Evolutionary conservation across 64 coral and sea anemone species (phyloP).

Genomic region (Cladopsammia gracilis): DNA sequence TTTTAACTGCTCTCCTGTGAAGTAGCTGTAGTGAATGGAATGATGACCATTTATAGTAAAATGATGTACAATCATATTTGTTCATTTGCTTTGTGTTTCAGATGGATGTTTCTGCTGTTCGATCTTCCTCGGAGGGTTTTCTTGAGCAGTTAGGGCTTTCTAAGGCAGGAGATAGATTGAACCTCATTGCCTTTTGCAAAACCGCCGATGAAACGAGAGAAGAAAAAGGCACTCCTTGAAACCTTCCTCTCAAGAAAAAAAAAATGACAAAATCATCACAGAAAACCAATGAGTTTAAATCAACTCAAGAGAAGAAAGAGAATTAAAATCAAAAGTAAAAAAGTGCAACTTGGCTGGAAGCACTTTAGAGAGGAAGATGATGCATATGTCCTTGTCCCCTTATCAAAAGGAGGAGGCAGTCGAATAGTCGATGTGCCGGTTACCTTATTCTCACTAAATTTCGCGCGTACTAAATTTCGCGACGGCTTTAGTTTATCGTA

Average conservation of each 20-base stretch:
- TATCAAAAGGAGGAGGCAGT: conserved; percentile 75
- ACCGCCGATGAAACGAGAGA: not conserved
- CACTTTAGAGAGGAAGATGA: conserved; percentile 61
- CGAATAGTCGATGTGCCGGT: conserved; percentile 21
- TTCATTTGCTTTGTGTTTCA: conserved; percentile 47
- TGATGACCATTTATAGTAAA: too few species aligned
- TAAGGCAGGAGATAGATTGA: conserved; percentile 50
- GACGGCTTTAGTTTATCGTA: too few species aligned
- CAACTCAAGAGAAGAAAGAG: not conserved
- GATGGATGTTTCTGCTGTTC: conserved; percentile 58
- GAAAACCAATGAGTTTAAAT: not conserved
- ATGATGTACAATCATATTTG: too few species aligned
- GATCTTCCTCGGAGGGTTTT: conserved; percentile 27
- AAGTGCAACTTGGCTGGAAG: conserved; percentile 71
- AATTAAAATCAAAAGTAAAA: conserved; percentile 50
- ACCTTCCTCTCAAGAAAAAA: conserved; percentile 31
- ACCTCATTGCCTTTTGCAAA: conserved; percentile 49
- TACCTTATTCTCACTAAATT: too few species aligned
- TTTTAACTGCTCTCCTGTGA: too few species aligned
- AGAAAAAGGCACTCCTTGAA: not conserved
- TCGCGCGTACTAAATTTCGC: too few species aligned
- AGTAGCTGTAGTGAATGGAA: too few species aligned
- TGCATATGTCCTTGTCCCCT: conserved; percentile 38
- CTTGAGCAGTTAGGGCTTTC: conserved; percentile 48
- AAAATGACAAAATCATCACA: conserved; percentile 3